Evolutionary conservation across 2,888 invertebrate species (phyloP), one percentile per base, ranked within the genome.

Genomic region (Ptychoptera contaminata): DNA sequence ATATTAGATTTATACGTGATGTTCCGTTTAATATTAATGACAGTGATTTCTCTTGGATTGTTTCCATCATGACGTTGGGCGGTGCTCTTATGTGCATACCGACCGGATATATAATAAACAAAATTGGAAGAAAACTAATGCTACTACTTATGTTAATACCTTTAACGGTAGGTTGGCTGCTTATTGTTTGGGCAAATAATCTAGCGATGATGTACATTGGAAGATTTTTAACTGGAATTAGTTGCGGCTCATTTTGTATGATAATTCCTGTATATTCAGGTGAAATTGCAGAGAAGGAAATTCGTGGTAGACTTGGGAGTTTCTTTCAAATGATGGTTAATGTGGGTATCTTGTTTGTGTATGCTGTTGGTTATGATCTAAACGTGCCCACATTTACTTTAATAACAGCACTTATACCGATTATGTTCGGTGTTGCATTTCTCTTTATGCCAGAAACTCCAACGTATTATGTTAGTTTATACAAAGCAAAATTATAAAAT

Each of bases 391-490:
- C 65, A 8, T 69, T 84, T 50, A 80, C 83, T 2, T 65, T 81
- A 4, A 62, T 82, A 11, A 82, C 79, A 48, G 73, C 73, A 0
- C 50, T 73, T 1, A 67, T 82, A 5, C 80, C 85, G 0, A 56
- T 82, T 1, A 53, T 82, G 23, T 23, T 23, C 7, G 23, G 23
- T 23, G 23, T 7, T 3, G 23, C 23, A 23, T 23, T 84, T 62
- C 70, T 79, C 55, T 77, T 81, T 52, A 79, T 86, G 73, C 88
- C 87, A 0, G 88, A 88, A 61, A 79, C 82, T 6, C 87, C 88
- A 0, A 72, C 73, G 30, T 81, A 69, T 55, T 65, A 74, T 37
- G 65, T 80, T 32, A n/a, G n/a, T n/a, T n/a, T n/a, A n/a, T n/a
- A n/a, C n/a, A n/a, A n/a, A n/a, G n/a, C n/a, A n/a, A n/a, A n/a